A percentile compares a stretch with the other conserved stretches of the same genome.
These are phyloP conservation scores for Ennomos erosarius DNA, from an alignment of 2,888 invertebrate genomes.

Conservation along the genomic window DNA sequence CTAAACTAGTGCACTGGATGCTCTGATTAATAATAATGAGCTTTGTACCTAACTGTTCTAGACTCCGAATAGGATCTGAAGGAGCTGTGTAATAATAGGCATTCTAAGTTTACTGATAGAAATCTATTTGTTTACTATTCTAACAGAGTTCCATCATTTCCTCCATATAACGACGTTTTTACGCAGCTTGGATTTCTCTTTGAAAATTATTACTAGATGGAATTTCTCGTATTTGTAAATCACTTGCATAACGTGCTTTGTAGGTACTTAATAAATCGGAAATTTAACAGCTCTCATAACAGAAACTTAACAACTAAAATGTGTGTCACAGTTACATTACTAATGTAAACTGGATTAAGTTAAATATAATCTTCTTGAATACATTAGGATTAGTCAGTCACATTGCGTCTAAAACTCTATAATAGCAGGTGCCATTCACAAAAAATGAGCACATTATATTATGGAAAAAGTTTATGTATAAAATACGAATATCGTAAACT, in stretches of 20 bases:
- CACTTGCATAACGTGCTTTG: conserved; percentile 16
- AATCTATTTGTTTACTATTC: conserved; percentile 50
- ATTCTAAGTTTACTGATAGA: conserved; percentile 43
- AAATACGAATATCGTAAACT: no score
- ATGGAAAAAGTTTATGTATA: no score
- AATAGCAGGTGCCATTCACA: no score
- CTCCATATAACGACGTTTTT: conserved; percentile 25
- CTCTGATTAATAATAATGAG: conserved; percentile 45
- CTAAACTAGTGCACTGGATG: conserved; percentile 57
- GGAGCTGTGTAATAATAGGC: conserved; percentile 30
- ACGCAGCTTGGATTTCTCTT: conserved; percentile 43
- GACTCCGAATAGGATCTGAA: conserved; percentile 33
- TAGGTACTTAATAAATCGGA: conserved; percentile 11
- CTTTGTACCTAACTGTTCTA: conserved; percentile 33
- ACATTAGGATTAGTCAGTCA: no score
- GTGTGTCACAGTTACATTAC: conserved; percentile 12
- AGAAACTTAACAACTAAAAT: conserved; percentile 10
- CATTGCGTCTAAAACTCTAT: no score
- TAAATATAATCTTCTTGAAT: neutral
- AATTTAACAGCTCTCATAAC: neutral
- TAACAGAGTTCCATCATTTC: conserved; percentile 36
- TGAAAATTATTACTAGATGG: conserved; percentile 33
- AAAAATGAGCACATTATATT: no score
- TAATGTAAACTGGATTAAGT: conserved; percentile 17
- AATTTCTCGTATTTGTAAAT: neutral